Base-by-base conservation (phyloP, 2,797 vertebrate genomes). In the Squalus acanthias region DNA sequence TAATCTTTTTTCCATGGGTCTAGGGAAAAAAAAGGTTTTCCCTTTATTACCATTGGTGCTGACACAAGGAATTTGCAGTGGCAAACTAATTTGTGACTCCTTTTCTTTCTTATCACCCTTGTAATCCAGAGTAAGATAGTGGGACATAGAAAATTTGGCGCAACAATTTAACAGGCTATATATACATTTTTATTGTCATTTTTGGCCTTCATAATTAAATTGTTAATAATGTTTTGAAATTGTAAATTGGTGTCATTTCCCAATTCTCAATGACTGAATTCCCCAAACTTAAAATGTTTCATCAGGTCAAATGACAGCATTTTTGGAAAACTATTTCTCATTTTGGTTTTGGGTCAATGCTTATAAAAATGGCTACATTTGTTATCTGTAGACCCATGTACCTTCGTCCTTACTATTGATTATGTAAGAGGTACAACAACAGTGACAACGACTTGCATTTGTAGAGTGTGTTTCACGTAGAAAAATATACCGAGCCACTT, bases 1-100 rank as follows among this genome's bases (percentile, higher is more conserved):
- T 96, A 96, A 97, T 97, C 97, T 89, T 96, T 97, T 95, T 72
- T n/a, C 50, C 94, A n/a, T 50, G 60, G 70, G 69, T 95, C 94
- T 60, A 20, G 70, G 94, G 94, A 95, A 95, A 76, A 39, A 70
- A 53, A 74, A 95, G 94, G 70, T 76, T 95, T 95, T 76, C 70
- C 94, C 70, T 95, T 95, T 60, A 95, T 95, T 95, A 95, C 91
- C 91, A 69, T 67, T 46, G 65, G 70, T 95, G 94, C 72, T 76
- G 50, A 74, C 70, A 74, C 50, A 20, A 95, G 94, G 50, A 76
- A 60, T 60, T 95, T 74, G 50, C 69, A 95, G 29, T 3, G 5
- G 50, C 94, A 72, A 95, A 57, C 50, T 76, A 76, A 76, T 95
- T 95, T 95, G 94, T 74, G 94, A 76, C 70, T 95, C 46, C 94